These are phyloP conservation scores for Paratrypauchen microcephalus DNA, from an alignment of 2,797 vertebrate genomes.

Conservation along the genomic window DNA sequence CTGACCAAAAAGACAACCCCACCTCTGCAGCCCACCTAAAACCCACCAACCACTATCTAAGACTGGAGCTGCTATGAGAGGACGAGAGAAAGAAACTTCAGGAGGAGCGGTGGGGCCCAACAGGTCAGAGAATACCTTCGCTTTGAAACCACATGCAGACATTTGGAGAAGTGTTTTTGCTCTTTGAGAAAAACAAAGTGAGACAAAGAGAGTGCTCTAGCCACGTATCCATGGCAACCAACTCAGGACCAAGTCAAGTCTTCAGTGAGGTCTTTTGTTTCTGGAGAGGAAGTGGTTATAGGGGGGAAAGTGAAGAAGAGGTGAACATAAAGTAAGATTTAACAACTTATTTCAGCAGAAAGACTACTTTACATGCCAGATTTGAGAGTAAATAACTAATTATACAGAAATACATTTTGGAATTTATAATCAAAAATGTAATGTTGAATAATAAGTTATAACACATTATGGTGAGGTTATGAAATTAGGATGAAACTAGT, in stretches of 20 bases:
- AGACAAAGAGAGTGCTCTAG: conserved; percentile 52
- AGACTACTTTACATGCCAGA: neutral
- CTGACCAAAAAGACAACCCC: conserved; percentile 32
- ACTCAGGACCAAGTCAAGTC: conserved; percentile 61
- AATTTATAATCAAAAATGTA: too few relatives aligned
- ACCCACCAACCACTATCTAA: conserved; percentile 23
- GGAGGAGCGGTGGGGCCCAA: conserved; percentile 34
- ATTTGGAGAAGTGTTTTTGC: conserved; percentile 44
- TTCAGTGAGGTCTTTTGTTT: conserved; percentile 61
- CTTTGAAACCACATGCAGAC: conserved; percentile 53
- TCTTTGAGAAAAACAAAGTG: conserved; percentile 37
- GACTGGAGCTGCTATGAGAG: conserved; percentile 8
- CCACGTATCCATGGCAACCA: conserved; percentile 74
- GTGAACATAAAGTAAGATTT: conserved; percentile 19
- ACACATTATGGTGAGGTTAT: too few relatives aligned
- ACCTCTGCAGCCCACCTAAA: neutral
- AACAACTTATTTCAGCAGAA: conserved; percentile 33
- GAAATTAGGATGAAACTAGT: too few relatives aligned
- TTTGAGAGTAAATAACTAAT: too few relatives aligned
- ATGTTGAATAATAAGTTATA: too few relatives aligned
- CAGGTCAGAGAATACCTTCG: conserved; percentile 39
- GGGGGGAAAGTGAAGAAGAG: conserved; percentile 57
- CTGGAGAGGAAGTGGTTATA: conserved; percentile 66
- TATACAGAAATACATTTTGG: too few relatives aligned
- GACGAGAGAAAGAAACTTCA: conserved; percentile 11